Base-by-base conservation (phyloP, 2,113 vertebrate genomes). In the Coptodon bakossiorum region DNA sequence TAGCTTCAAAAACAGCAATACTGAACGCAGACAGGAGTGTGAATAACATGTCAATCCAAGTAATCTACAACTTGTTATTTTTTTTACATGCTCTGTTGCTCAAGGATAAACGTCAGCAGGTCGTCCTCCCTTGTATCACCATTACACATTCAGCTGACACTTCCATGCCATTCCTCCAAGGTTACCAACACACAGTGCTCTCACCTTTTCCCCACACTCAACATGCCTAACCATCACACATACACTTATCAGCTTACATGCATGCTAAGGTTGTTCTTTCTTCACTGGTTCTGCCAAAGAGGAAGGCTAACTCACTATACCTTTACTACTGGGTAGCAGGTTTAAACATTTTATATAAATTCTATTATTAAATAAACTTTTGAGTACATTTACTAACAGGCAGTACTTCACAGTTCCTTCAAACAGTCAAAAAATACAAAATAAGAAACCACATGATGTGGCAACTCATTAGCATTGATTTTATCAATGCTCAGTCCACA, bases 191-290 rank as follows among this genome's bases (percentile, higher is more conserved):
- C 59, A 78, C 56, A 71, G 19, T 19, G 85, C 81, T 59, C 79
- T 94, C 89, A 93, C 91, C 91, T 94, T 94, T 93, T 61, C 84
- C 91, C 11, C 22, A 31, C 4, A 29, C 61, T 63, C 71, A 59
- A 7, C 68, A 81, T 81, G 54, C 11, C 45, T 27, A 27, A 71
- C 22, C 24, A 40, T 73, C 52, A 81, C 9, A 81, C 7, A 66
- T 24, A 45, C 66, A 45, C 73, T 31, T 50, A 80, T 38, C 31
- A 66, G 13, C 54, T 66, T 7, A 63, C 48, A 83, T 40, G 22
- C 40, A 82, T 1, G 38, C 29, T 5, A n/a, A 63, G 52, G n/a
- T 54, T 54, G 22, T 82, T 57, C 29, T 16, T 80, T 10, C 48
- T 10, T 87, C 5, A 36, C n/a, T 59, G 50, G 59, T 45, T 61